Evolutionary conservation across 2,797 vertebrate species (phyloP).

Genomic region (Loris lydekkerianus): DNA sequence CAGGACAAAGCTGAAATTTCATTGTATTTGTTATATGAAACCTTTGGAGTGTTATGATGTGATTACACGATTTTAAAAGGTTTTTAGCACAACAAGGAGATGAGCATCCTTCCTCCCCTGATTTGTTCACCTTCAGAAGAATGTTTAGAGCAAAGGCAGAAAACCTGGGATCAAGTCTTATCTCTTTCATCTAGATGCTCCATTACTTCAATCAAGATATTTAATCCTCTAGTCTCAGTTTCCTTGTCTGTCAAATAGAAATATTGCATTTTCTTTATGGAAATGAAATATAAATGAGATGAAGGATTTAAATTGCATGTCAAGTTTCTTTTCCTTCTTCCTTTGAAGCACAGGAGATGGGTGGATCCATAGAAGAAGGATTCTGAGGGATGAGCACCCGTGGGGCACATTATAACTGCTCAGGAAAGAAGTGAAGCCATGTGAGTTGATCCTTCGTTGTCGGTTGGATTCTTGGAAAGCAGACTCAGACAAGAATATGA

Average conservation of each 20-base stretch:
- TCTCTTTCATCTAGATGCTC: not conserved
- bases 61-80: not conserved
- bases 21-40: not conserved
- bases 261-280: not conserved
- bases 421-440: not conserved
- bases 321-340: not conserved
- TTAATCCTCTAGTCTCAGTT: not conserved
- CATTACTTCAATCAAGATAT: not conserved
- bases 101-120: not conserved
- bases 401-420: not conserved
- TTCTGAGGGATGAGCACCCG: not conserved
- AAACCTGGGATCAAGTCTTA: not conserved
- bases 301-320: not conserved
- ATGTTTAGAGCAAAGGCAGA: slow-evolving; percentile 13
- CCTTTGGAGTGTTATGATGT: not conserved
- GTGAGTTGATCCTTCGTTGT: not conserved
- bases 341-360: not conserved
- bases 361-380: not conserved
- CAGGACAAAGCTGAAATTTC: not conserved
- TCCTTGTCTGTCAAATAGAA: slow-evolving; percentile 1
- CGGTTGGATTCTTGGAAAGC: not conserved
- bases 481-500: not conserved
- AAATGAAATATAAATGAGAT: not conserved
- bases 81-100: not conserved
- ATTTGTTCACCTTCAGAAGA: slow-evolving; percentile 11